Evolutionary conservation across 2,797 vertebrate species (phyloP).

Genomic region (Acropternis orthonyx): DNA sequence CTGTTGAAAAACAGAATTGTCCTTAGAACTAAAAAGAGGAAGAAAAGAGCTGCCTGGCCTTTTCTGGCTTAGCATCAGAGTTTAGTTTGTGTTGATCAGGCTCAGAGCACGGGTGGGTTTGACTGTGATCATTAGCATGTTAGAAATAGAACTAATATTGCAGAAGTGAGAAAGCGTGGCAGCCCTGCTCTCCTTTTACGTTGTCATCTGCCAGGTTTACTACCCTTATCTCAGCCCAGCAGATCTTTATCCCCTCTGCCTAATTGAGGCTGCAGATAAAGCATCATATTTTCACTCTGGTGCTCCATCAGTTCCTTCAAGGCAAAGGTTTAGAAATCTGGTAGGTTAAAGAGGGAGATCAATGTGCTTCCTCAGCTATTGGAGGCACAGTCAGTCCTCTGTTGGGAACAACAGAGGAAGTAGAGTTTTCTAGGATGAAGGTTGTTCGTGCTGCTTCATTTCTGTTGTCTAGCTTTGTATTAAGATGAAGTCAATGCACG

Average conservation of each 20-base stretch:
- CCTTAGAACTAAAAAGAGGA: neutral
- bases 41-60: neutral
- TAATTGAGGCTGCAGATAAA: neutral
- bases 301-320: neutral
- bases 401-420: neutral
- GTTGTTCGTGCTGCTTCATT: neutral
- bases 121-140: neutral
- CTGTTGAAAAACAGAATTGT: neutral
- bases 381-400: neutral
- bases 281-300: neutral
- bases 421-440: neutral
- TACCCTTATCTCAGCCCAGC: neutral
- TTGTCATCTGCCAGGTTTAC: neutral
- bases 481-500: neutral
- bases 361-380: rapidly evolving
- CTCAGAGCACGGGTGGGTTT: neutral
- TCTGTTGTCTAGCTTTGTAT: neutral
- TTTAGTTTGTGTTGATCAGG: neutral
- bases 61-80: neutral
- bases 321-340: neutral
- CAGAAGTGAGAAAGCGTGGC: neutral
- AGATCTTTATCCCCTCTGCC: neutral
- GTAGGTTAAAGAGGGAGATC: neutral
- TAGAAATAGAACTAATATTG: neutral
- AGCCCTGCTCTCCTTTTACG: neutral